A percentile compares a stretch with the other conserved stretches of the same genome.
These are phyloP conservation scores for Tetragnatha versicolor DNA, from an alignment of 1,140 invertebrate species.

Conservation along the genomic window DNA sequence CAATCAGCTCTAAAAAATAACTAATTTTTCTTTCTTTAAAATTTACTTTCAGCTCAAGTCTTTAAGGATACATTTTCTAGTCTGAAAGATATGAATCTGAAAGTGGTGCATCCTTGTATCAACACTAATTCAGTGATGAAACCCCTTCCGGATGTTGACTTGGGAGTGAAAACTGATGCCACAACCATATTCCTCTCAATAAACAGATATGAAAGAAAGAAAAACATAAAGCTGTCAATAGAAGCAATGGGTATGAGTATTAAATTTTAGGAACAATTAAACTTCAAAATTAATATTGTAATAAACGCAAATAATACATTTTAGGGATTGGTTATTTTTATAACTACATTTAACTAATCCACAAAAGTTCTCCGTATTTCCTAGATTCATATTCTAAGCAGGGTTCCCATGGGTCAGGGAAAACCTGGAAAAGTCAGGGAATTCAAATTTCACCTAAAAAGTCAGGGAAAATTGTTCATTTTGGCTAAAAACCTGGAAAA, in stretches of 20 bases:
- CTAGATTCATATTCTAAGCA: no score
- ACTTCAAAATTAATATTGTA: no score
- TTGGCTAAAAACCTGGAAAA: no score
- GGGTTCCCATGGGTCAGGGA: no score
- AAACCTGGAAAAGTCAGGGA: no score
- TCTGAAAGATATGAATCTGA: constrained; percentile 71
- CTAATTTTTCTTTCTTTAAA: constrained; percentile 15
- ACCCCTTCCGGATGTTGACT: constrained; percentile 67
- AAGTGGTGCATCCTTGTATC: constrained; percentile 94
- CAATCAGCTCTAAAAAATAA: background rate
- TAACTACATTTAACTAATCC: no score
- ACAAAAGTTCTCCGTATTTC: no score
- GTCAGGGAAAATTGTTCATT: no score
- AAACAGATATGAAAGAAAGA: constrained; percentile 97
- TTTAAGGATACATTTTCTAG: constrained; percentile 84
- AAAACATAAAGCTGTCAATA: constrained; percentile 87
- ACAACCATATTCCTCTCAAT: constrained; percentile 83
- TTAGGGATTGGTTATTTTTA: no score
- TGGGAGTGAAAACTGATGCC: constrained; percentile 62
- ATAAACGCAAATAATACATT: no score
- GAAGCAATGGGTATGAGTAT: constrained; percentile 75
- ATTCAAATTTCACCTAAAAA: no score
- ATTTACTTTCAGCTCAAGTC: constrained; percentile 70
- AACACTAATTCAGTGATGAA: constrained; percentile 80
- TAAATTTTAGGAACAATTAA: no score